These are phyloP conservation scores for Metacarcinus magister DNA, from an alignment of 2,888 invertebrate genomes.

Conservation along the genomic window DNA sequence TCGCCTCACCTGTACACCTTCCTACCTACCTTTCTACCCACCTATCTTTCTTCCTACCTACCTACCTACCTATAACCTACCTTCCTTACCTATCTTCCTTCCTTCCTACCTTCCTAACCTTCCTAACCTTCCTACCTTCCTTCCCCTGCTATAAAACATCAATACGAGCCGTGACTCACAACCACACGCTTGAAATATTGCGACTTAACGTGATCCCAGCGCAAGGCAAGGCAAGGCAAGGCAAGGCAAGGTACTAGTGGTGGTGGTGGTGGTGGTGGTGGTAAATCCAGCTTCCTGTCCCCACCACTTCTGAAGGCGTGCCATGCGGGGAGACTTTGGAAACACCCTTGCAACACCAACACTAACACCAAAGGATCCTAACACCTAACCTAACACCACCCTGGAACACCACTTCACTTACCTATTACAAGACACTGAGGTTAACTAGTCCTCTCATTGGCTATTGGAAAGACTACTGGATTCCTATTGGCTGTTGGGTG, in stretches of 20 bases:
- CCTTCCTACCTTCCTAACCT: no score
- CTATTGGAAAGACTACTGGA: neutral
- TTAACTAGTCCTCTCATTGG: neutral
- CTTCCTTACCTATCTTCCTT: no score
- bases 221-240: no score
- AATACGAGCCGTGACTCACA: neutral
- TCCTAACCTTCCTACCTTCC: no score
- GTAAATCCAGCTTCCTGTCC: slow-evolving; percentile 26
- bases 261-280: neutral
- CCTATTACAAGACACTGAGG: neutral
- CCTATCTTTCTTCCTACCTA: no score
- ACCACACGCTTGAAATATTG: neutral
- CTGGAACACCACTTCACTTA: neutral
- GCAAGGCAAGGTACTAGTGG: neutral
- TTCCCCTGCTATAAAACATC: no score
- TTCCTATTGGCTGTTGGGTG: neutral
- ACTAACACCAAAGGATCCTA: neutral
- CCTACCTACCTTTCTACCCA: no score
- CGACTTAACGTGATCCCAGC: neutral
- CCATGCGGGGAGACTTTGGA: neutral
- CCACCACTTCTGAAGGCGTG: no score
- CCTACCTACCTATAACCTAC: no score
- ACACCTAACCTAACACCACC: neutral
- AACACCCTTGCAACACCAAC: neutral
- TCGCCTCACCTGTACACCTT: no score